Conservation (phyloP, 2,797 vertebrate genomes). For the Parotocinclus haroldoi region DNA sequence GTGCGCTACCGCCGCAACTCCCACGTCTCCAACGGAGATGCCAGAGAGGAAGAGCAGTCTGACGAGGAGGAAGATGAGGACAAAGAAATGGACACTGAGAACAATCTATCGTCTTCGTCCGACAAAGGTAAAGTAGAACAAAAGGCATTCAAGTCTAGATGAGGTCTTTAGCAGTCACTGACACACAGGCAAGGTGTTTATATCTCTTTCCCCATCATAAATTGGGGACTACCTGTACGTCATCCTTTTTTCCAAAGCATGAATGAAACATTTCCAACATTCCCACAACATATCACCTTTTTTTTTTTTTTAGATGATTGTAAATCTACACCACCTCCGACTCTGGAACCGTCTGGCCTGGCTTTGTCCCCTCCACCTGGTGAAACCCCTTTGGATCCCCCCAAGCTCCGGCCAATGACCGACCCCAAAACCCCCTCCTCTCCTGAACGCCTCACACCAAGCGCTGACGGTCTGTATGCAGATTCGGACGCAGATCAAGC, state of each 20-base stretch:
- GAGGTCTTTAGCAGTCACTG: too few species aligned
- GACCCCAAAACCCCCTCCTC: slow-evolving; percentile 69
- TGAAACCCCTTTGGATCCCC: slow-evolving; percentile 86
- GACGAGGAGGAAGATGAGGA: slow-evolving; percentile 67
- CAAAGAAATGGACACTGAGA: slow-evolving; percentile 60
- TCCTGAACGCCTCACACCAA: slow-evolving; percentile 76
- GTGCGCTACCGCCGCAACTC: slow-evolving; percentile 77
- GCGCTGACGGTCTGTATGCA: slow-evolving; percentile 68
- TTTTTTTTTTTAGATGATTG: slow-evolving; percentile 78
- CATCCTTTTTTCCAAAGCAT: too few species aligned
- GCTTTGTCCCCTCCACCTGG: slow-evolving; percentile 81
- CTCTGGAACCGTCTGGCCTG: slow-evolving; percentile 87
- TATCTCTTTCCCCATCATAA: too few species aligned
- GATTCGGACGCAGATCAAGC: slow-evolving; percentile 52
- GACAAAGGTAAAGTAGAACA: slow-evolving; percentile 66
- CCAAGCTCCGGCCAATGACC: slow-evolving; percentile 88
- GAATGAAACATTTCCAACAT: too few species aligned
- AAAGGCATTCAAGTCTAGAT: too few species aligned
- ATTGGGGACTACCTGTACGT: too few species aligned
- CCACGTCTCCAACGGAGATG: slow-evolving; percentile 70
- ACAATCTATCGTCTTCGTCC: slow-evolving; percentile 51
- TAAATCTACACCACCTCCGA: slow-evolving; percentile 86
- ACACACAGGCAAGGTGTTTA: too few species aligned
- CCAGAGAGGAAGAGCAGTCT: slow-evolving; percentile 51
- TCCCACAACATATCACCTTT: too few species aligned